A percentile compares a stretch with the other conserved stretches of the same genome.
Evolutionary conservation across 2,888 invertebrate genomes (phyloP).

Genomic region (Tipula lateralis): DNA sequence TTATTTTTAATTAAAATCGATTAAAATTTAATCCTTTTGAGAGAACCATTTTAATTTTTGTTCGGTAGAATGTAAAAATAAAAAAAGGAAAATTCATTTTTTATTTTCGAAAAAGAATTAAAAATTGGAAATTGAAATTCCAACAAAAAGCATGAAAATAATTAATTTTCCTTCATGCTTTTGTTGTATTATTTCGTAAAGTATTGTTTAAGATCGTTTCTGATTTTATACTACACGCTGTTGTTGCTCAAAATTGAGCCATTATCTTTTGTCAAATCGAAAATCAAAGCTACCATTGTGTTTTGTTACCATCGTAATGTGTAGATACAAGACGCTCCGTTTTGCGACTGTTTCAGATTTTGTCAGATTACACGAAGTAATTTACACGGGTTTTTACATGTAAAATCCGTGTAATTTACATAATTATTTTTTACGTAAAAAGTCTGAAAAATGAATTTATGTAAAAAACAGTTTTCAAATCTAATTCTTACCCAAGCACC

Average conservation of each 20-base stretch:
- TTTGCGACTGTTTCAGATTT: too few species aligned
- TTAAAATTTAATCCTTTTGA: constrained; percentile 11
- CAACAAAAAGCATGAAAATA: constrained; percentile 19
- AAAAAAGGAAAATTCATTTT: neutral
- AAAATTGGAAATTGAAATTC: constrained; percentile 24
- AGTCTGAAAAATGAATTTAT: too few species aligned
- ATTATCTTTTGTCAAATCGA: neutral
- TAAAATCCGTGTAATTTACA: too few species aligned
- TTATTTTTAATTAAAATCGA: constrained; percentile 16
- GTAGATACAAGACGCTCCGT: too few species aligned
- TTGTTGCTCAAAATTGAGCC: neutral
- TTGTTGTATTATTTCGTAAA: neutral
- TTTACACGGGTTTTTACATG: too few species aligned
- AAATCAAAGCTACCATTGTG: neutral
- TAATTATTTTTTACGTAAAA: too few species aligned
- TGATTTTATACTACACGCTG: neutral
- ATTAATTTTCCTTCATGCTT: neutral
- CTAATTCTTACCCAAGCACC: too few species aligned
- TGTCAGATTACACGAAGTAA: too few species aligned
- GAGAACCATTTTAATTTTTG: constrained; percentile 14
- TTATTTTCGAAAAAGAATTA: constrained; percentile 19
- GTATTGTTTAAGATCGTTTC: neutral
- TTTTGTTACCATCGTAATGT: too few species aligned
- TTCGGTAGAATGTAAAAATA: neutral
- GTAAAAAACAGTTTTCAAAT: too few species aligned